phyloP scores from a whole-genome alignment of 2,888 invertebrate species.

The Drosophila melanosoma region DNA sequence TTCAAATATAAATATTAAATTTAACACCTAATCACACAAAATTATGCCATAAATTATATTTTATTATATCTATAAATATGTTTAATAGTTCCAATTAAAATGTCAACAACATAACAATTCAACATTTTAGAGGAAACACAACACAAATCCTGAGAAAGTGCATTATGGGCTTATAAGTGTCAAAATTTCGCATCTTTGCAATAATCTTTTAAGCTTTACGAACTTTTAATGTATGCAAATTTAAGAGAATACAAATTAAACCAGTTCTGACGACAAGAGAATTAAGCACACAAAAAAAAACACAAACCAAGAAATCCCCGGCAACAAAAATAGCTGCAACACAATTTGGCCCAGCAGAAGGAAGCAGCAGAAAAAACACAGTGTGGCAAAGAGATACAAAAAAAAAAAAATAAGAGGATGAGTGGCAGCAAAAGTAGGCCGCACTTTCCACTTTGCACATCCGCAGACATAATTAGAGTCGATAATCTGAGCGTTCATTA shows the following conservation, averaged over 20 bases:
- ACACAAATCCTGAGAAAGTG: not conserved
- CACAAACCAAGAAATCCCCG: not conserved
- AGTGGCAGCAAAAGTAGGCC: conserved; percentile 15
- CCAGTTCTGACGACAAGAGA: conserved; percentile 4
- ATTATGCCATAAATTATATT: not conserved
- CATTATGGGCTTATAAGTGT: not conserved
- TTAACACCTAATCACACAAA: not conserved
- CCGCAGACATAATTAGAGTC: conserved; percentile 70
- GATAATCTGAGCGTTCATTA: conserved; percentile 80
- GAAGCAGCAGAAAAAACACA: not conserved
- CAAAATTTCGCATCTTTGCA: not conserved
- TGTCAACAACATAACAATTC: not conserved
- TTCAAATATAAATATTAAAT: not conserved
- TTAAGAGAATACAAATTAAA: conserved; percentile 8
- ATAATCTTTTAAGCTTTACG: conserved; percentile 7
- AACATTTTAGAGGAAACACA: not conserved
- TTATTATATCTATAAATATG: not conserved
- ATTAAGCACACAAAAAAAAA: not conserved
- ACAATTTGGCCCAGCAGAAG: conserved; percentile 4
- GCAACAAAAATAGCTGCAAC: conserved; percentile 1
- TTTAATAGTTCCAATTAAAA: not conserved
- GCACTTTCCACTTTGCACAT: conserved; percentile 44
- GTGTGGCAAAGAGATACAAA: not conserved
- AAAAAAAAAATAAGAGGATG: conserved; percentile 1
- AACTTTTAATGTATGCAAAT: conserved; percentile 14